Conservation (phyloP, 23 tunicate species). For the Ciona savignyi region DNA sequence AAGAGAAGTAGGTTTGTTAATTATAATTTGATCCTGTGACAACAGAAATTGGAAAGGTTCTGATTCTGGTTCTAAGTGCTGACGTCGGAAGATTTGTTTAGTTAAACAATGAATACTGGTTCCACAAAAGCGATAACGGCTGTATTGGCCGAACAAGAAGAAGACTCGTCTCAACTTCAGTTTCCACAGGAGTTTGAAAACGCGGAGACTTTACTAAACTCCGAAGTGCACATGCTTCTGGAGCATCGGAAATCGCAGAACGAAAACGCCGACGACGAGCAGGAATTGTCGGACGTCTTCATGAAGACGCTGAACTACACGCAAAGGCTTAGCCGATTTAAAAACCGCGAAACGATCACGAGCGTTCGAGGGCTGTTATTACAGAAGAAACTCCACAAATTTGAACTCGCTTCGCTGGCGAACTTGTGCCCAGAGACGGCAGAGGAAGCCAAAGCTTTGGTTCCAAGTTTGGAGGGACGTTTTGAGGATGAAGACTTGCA, state of each 20-base stretch:
- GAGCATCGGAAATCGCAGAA: conserved; percentile 93
- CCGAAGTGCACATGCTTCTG: conserved; percentile 95
- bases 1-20: no score
- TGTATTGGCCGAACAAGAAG: conserved; percentile 77
- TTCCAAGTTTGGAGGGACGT: conserved; percentile 82
- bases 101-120: conserved; percentile 35
- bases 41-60: no score
- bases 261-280: conserved; percentile 92
- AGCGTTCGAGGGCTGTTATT: conserved; percentile 68
- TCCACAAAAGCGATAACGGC: conserved; percentile 63
- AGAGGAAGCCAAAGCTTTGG: conserved; percentile 94
- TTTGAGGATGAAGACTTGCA: conserved; percentile 92
- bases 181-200: conserved; percentile 94
- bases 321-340: conserved; percentile 88
- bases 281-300: conserved; percentile 93
- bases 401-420: conserved; percentile 94
- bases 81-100: no score
- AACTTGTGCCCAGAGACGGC: conserved; percentile 98
- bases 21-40: no score
- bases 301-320: conserved; percentile 95
- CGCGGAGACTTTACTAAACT: conserved; percentile 91
- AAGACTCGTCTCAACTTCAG: conserved; percentile 90
- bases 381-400: conserved; percentile 89
- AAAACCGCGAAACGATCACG: conserved; percentile 90
- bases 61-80: no score